Evolutionary conservation across 2,797 vertebrate species (phyloP).

Genomic region (Linurgus olivaceus): DNA sequence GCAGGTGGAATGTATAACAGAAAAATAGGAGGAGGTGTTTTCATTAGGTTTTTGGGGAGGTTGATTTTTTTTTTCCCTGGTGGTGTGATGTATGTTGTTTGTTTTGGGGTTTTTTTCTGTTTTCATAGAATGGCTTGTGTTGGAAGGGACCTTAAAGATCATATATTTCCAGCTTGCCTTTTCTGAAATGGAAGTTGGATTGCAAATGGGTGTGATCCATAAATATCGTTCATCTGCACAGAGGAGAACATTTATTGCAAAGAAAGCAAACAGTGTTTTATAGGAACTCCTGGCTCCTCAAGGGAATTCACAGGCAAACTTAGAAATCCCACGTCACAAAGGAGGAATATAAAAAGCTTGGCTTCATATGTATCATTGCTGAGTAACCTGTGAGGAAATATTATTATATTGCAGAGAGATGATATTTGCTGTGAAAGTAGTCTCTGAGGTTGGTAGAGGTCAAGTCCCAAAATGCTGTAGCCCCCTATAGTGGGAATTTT

Average conservation of each 20-base stretch:
- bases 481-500: background rate
- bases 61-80: background rate
- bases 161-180: background rate
- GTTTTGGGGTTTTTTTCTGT: background rate
- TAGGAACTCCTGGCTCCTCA: background rate
- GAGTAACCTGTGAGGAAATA: background rate
- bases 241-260: background rate
- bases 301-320: background rate
- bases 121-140: background rate
- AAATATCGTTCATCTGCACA: background rate
- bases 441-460: background rate
- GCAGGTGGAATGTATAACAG: background rate
- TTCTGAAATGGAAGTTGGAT: background rate
- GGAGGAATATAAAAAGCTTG: background rate
- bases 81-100: background rate
- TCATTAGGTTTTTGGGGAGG: fast-evolving
- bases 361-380: background rate
- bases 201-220: background rate
- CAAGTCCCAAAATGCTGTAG: background rate
- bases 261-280: background rate
- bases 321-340: background rate
- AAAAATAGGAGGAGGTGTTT: background rate
- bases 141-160: background rate
- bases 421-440: background rate
- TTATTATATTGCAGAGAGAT: background rate